Evolutionary conservation across 1,140 invertebrate genomes (phyloP).

Genomic region (Pristionchus pacificus): DNA sequence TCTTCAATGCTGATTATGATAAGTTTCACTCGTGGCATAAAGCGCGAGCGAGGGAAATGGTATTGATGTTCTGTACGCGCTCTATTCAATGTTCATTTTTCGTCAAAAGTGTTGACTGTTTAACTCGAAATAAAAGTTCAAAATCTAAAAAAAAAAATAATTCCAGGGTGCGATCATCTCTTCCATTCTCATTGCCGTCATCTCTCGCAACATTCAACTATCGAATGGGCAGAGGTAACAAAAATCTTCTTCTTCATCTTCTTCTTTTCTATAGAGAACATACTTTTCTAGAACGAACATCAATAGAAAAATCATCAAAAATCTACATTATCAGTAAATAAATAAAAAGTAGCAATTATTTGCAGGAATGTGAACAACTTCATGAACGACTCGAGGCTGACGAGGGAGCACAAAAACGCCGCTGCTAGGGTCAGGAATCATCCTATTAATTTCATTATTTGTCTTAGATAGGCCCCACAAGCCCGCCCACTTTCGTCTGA

Average conservation of each 20-base stretch:
- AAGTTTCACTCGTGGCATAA: background rate
- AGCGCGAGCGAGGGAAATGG: slow-evolving; percentile 5
- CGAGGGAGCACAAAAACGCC: slow-evolving; percentile 49
- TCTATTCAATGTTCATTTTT: too few species aligned
- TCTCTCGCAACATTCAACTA: slow-evolving; percentile 52
- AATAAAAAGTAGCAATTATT: slow-evolving; percentile 24
- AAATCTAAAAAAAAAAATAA: background rate
- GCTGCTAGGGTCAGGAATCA: slow-evolving; percentile 37
- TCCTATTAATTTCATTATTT: background rate
- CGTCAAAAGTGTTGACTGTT: too few species aligned
- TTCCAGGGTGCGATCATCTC: slow-evolving; percentile 55
- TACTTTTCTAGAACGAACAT: too few species aligned
- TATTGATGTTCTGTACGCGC: too few species aligned
- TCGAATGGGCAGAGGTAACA: slow-evolving; percentile 39
- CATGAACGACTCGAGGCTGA: slow-evolving; percentile 55
- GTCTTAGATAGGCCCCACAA: too few species aligned
- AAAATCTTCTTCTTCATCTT: slow-evolving; percentile 6
- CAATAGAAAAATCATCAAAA: too few species aligned
- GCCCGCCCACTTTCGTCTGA: too few species aligned
- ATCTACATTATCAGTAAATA: background rate
- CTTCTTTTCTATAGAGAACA: too few species aligned
- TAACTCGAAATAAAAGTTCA: background rate
- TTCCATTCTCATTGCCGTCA: slow-evolving; percentile 56
- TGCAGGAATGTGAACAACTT: slow-evolving; percentile 54
- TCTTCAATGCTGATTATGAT: background rate